Base-by-base conservation (phyloP, 2,797 vertebrate species). In the Heteromormyrus szaboi region DNA sequence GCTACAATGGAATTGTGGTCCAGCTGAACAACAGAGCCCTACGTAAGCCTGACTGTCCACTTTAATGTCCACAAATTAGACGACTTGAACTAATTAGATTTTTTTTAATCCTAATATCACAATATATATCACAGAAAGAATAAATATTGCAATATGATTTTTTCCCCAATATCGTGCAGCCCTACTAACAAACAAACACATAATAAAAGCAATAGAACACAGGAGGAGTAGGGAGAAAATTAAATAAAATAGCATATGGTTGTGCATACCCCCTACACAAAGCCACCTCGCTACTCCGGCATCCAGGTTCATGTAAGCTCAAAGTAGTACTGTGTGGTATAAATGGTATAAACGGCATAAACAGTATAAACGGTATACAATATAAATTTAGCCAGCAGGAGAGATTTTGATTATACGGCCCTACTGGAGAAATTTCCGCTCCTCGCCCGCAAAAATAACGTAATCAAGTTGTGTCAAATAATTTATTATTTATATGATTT, bases 251-350 rank as follows among this genome's bases (percentile, higher is more conserved):
- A 65, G 29, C 9, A 12, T 33, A 2, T 44, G 33, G 14, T 79
- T 79, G 72, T 79, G 37, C 17, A 76, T 29, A 44, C 33, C 37
- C 37, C 37, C 5, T 37, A n/a, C 72, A 79, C 72, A 79, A 37
- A 79, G 33, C 14, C 72, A 79, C 51, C 37, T 29, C 25, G 89
- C 89, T 89, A 87, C 56, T n/a, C 29, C 1, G 79, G 89, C 90
- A 91, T 90, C 90, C 88, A 87, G 89, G 90, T 90, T 90, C 51
- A 90, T 46, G 90, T 84, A 89, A 54, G 48, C 48, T 50, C 11
- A 0, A 50, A 50, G 48, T 54, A 54, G 17, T 54, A 19, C 53
- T 54, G 53, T 54, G 17, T 4, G 14, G 48, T 50, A 50, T 50
- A 37, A 37, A 37, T 2, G 33, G 33, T 3, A 37, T 2, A 33